These are phyloP conservation scores for Drosophila phalerata DNA, from an alignment of 2,888 invertebrate species.

Conservation along the genomic window DNA sequence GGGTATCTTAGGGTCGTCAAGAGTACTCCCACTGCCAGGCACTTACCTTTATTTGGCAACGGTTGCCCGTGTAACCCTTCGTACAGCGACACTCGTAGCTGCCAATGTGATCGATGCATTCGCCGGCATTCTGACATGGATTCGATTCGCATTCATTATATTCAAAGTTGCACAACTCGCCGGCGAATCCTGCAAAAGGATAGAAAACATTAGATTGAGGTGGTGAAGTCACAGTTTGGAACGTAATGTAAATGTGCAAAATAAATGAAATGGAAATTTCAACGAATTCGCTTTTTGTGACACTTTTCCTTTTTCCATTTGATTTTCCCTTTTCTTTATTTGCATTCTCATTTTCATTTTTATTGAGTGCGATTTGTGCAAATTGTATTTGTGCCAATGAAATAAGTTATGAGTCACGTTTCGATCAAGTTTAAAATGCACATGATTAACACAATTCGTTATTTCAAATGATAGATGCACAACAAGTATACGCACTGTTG, in stretches of 20 bases:
- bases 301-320: conserved; percentile 28
- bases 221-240: conserved; percentile 6
- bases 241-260: conserved; percentile 76
- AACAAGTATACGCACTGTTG: conserved; percentile 2
- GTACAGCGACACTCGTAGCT: conserved; percentile 89
- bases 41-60: conserved; percentile 90
- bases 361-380: conserved; percentile 81
- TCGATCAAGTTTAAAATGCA: conserved; percentile 36
- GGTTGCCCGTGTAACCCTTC: conserved; percentile 89
- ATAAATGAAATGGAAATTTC: conserved; percentile 82
- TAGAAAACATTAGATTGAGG: conserved; percentile 20
- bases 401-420: conserved; percentile 77
- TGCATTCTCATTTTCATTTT: conserved; percentile 53
- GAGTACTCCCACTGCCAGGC: conserved; percentile 4
- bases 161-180: conserved; percentile 90
- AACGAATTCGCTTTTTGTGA: conserved; percentile 36
- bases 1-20: neutral
- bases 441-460: conserved; percentile 36
- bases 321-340: conserved; percentile 16
- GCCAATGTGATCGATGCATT: conserved; percentile 91
- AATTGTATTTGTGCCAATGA: conserved; percentile 81
- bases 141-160: conserved; percentile 92
- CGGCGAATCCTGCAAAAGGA: conserved; percentile 88
- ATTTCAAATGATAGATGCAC: conserved; percentile 1
- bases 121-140: conserved; percentile 91